phyloP scores from a whole-genome alignment of 2,888 invertebrate genomes.

The Athalia cordata region DNA sequence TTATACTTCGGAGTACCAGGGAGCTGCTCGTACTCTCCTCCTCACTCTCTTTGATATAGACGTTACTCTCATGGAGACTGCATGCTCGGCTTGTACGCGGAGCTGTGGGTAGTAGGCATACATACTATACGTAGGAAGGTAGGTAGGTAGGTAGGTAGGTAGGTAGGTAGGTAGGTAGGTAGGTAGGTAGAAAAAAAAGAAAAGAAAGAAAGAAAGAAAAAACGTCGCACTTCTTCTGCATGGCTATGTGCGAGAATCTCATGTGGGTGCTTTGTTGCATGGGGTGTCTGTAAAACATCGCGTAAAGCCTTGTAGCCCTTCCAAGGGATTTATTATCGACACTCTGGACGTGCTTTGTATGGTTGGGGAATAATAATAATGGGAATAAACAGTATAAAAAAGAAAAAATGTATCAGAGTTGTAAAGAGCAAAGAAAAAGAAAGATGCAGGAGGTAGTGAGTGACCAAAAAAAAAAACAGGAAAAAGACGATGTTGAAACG shows the following conservation, averaged over 20 bases:
- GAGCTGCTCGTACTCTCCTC: neutral
- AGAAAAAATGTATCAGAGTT: no score
- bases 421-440: no score
- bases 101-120: slow-evolving; percentile 13
- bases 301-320: neutral
- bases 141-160: neutral
- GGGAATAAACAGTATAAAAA: no score
- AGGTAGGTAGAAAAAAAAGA: neutral
- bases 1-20: neutral
- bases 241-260: neutral
- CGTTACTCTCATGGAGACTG: slow-evolving; percentile 1
- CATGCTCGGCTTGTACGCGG: neutral
- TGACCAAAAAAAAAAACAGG: no score
- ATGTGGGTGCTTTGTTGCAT: neutral
- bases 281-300: neutral
- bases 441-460: no score
- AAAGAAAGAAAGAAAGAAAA: neutral
- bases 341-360: neutral
- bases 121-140: neutral
- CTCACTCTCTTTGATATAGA: slow-evolving; percentile 20
- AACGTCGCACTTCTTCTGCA: neutral
- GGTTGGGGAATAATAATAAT: no score
- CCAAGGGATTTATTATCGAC: neutral
- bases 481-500: neutral
- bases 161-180: neutral